These are phyloP conservation scores for Calidris pugnax DNA, from an alignment of 2,113 vertebrate genomes.

Conservation along the genomic window DNA sequence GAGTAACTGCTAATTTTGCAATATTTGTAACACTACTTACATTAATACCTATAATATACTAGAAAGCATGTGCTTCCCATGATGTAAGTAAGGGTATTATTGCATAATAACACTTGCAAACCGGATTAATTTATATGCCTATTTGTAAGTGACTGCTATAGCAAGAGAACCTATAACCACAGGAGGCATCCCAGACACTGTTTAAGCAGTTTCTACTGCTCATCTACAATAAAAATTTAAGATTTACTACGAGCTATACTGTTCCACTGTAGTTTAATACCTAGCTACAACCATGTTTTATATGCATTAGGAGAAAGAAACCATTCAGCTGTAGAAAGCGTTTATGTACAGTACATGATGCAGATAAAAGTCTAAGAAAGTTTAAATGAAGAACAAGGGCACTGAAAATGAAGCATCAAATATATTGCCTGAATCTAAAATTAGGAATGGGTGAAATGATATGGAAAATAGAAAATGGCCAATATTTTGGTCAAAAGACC, in stretches of 20 bases:
- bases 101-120: constrained; percentile 35
- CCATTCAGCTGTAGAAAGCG: constrained; percentile 60
- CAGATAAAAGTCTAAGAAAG: constrained; percentile 66
- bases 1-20: constrained; percentile 47
- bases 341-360: constrained; percentile 69
- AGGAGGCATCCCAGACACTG: constrained; percentile 40
- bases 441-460: constrained; percentile 51
- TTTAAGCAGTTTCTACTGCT: constrained; percentile 46
- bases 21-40: constrained; percentile 40
- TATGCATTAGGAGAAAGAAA: constrained; percentile 69
- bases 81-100: constrained; percentile 45
- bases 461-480: constrained; percentile 59
- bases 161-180: constrained; percentile 42
- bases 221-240: constrained; percentile 47
- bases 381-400: constrained; percentile 57
- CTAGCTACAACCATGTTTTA: constrained; percentile 65
- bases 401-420: constrained; percentile 56
- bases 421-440: constrained; percentile 61
- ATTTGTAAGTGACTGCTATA: constrained; percentile 59
- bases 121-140: constrained; percentile 61
- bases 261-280: constrained; percentile 70
- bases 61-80: constrained; percentile 24
- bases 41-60: constrained; percentile 41
- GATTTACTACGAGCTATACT: constrained; percentile 63
- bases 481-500: constrained; percentile 26